Evolutionary conservation across 2,797 vertebrate species (phyloP).

Genomic region (Rhinichthys osculus): DNA sequence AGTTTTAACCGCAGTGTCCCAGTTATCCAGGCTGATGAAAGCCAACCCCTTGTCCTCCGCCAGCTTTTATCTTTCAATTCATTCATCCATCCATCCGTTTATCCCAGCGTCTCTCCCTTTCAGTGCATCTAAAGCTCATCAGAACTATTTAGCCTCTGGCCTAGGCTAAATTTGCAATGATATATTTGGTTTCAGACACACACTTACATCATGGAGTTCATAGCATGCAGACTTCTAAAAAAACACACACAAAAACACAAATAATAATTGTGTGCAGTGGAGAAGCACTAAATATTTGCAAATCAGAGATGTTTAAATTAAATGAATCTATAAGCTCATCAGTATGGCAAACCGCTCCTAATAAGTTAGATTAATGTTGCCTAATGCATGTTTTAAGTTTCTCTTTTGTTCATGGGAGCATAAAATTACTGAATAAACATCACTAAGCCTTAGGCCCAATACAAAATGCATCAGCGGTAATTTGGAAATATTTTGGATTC

Average conservation of each 20-base stretch:
- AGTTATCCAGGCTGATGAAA: constrained; percentile 57
- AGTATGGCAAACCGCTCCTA: not conserved
- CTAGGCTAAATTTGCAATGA: constrained; percentile 2
- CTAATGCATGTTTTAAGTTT: not conserved
- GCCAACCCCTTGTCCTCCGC: constrained; percentile 8
- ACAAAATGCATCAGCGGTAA: not conserved
- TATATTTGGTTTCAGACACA: constrained; percentile 3
- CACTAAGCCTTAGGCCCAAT: too few relatives aligned
- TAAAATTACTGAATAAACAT: not conserved
- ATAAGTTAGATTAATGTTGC: not conserved
- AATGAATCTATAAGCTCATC: not conserved
- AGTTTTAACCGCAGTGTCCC: constrained; percentile 58
- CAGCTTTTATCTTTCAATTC: constrained; percentile 17
- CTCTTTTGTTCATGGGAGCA: not conserved
- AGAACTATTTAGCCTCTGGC: constrained; percentile 11
- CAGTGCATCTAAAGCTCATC: constrained; percentile 13
- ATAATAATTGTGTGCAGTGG: not conserved
- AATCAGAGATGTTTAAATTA: not conserved
- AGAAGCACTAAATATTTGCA: not conserved
- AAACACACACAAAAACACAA: too few relatives aligned
- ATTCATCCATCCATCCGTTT: constrained; percentile 19
- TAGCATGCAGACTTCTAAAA: too few relatives aligned
- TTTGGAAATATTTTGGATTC: not conserved
- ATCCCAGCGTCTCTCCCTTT: constrained; percentile 5
- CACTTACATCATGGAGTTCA: constrained; percentile 1